Evolutionary conservation across 2,113 vertebrate species (phyloP).

Genomic region (Trichomycterus rosablanca): DNA sequence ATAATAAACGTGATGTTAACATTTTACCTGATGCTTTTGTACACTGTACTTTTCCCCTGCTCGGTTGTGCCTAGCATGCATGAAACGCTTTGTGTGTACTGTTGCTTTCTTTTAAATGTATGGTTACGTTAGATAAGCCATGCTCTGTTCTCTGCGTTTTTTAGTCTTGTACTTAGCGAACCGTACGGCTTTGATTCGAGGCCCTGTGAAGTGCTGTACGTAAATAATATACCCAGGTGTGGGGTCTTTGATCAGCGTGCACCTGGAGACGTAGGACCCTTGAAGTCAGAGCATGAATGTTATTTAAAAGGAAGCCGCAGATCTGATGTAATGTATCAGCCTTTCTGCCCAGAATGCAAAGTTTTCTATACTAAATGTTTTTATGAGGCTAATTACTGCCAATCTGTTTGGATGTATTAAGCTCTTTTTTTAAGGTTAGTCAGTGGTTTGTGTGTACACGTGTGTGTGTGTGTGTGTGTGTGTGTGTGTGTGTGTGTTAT

Average conservation of each 20-base stretch:
- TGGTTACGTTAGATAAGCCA: slow-evolving; percentile 1
- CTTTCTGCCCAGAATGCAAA: slow-evolving; percentile 23
- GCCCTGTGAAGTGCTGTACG: slow-evolving; percentile 33
- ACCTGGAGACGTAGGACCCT: slow-evolving; percentile 36
- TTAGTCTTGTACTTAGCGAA: neutral
- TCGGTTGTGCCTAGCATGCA: slow-evolving; percentile 19
- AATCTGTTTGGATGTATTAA: slow-evolving; percentile 12
- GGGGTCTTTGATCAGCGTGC: slow-evolving; percentile 34
- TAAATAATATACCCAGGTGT: slow-evolving; percentile 39
- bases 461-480: neutral
- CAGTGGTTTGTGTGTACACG: slow-evolving; percentile 2
- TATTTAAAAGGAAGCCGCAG: slow-evolving; percentile 29
- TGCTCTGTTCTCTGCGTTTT: neutral
- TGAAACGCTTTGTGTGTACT: slow-evolving; percentile 27
- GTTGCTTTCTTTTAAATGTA: slow-evolving; percentile 38
- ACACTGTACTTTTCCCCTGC: slow-evolving; percentile 32
- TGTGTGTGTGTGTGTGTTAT: too few species aligned
- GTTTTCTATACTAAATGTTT: too few species aligned
- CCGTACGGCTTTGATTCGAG: slow-evolving; percentile 9
- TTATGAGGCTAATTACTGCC: slow-evolving; percentile 17
- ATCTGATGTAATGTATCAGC: slow-evolving; percentile 24
- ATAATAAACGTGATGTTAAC: too few species aligned
- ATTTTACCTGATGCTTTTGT: too few species aligned
- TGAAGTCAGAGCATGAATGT: slow-evolving; percentile 32
- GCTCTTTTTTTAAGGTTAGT: slow-evolving; percentile 10